phyloP scores from a whole-genome alignment of 1,140 invertebrate species.

The Acromyrmex echinatior region DNA sequence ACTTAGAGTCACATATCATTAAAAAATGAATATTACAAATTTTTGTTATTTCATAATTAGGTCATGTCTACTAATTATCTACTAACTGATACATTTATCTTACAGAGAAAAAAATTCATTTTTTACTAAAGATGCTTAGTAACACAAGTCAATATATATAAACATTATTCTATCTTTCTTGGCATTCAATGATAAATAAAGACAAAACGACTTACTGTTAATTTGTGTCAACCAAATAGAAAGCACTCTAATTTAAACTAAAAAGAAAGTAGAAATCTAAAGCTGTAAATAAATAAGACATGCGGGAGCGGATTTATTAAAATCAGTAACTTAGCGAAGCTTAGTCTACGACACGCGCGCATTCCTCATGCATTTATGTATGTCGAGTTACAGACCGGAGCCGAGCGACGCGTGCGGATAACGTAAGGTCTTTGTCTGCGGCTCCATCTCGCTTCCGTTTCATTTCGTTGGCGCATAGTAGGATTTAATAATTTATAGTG shows the following conservation, averaged over 20 bases:
- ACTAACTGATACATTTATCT: too few relatives aligned
- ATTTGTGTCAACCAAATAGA: too few relatives aligned
- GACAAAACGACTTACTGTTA: too few relatives aligned
- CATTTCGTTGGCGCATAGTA: constrained; percentile 23
- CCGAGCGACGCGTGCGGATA: constrained; percentile 42
- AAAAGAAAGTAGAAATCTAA: not conserved
- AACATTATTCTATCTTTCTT: too few relatives aligned
- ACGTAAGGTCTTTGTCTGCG: constrained; percentile 46
- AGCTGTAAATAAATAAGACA: constrained; percentile 30
- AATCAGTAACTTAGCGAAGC: constrained; percentile 40
- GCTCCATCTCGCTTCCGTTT: constrained; percentile 52
- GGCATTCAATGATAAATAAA: too few relatives aligned
- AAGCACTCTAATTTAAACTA: not conserved
- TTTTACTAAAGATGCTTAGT: not conserved
- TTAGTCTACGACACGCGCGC: constrained; percentile 32
- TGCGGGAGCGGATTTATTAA: constrained; percentile 55
- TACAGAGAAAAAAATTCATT: not conserved
- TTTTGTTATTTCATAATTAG: too few relatives aligned
- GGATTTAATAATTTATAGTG: constrained; percentile 31
- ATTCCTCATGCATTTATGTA: constrained; percentile 59
- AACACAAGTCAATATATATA: too few relatives aligned
- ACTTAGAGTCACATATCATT: too few relatives aligned
- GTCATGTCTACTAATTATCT: too few relatives aligned
- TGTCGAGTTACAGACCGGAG: constrained; percentile 37
- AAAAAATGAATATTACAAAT: too few relatives aligned